Evolutionary conservation across 1,140 invertebrate genomes (phyloP).

Genomic region (Lepidurus couesii): DNA sequence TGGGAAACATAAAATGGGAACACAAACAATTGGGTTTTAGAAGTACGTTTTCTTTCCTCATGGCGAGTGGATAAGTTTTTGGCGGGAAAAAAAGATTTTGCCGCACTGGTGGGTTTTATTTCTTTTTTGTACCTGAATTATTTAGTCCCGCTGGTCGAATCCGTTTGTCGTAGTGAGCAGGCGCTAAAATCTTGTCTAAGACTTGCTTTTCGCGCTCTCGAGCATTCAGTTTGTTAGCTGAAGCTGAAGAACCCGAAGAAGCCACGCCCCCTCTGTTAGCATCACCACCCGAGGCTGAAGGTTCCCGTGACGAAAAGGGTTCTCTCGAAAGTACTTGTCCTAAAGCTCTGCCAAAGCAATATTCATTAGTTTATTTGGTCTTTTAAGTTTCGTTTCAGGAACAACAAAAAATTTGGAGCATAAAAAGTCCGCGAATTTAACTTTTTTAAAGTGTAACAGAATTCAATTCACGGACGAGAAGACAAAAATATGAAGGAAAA

Average conservation of each 20-base stretch:
- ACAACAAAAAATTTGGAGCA: background rate
- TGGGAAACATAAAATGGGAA: too few relatives aligned
- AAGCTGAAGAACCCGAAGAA: background rate
- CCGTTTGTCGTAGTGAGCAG: constrained; percentile 81
- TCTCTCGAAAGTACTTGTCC: constrained; percentile 1
- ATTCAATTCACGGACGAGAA: background rate
- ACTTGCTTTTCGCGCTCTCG: constrained; percentile 90
- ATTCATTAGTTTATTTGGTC: too few relatives aligned
- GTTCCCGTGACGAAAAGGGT: background rate
- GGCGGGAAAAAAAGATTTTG: background rate
- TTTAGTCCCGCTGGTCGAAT: constrained; percentile 87
- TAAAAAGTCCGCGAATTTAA: background rate
- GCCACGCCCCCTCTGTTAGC: background rate
- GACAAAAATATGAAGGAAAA: background rate
- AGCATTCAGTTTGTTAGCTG: constrained; percentile 55
- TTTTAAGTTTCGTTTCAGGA: background rate
- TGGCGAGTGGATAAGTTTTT: background rate
- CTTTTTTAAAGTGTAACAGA: background rate
- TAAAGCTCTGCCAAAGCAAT: background rate
- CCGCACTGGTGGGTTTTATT: background rate
- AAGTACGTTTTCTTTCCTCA: background rate
- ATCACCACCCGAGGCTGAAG: background rate
- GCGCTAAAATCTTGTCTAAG: constrained; percentile 83
- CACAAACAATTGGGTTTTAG: too few relatives aligned
- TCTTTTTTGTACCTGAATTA: constrained; percentile 69